phyloP scores from a whole-genome alignment of 2,113 vertebrate genomes.

The Dinomys branickii region DNA sequence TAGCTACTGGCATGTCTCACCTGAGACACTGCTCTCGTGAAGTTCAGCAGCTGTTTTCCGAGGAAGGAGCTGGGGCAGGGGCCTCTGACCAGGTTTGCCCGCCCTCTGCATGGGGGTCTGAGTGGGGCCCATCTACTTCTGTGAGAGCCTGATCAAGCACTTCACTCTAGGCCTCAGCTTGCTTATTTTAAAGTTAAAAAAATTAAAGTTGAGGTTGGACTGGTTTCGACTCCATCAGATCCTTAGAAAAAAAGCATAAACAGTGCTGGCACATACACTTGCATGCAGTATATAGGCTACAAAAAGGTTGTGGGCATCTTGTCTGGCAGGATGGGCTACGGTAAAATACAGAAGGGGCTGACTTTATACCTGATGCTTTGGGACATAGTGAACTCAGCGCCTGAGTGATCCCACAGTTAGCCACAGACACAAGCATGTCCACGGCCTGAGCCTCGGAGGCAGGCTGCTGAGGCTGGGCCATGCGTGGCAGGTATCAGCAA shows the following conservation, averaged over 20 bases:
- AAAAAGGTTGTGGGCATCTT: not conserved
- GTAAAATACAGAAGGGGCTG: not conserved
- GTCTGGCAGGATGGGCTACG: not conserved
- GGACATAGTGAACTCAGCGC: too few relatives aligned
- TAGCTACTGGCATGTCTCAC: not conserved
- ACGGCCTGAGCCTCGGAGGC: not conserved
- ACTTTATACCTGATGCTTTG: not conserved
- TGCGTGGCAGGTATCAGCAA: not conserved
- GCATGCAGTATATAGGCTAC: too few relatives aligned
- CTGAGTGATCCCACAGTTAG: not conserved
- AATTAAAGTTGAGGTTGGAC: not conserved
- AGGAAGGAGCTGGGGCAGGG: too few relatives aligned
- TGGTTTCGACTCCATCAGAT: accelerated
- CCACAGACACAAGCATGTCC: not conserved
- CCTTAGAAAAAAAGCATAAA: not conserved
- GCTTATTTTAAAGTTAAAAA: not conserved
- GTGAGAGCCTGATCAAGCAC: accelerated
- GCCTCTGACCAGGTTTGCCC: not conserved
- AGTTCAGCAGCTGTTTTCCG: not conserved
- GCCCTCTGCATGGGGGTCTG: too few relatives aligned
- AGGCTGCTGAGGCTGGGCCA: not conserved
- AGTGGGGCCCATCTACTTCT: not conserved
- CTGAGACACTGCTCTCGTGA: not conserved
- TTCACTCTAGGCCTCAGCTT: not conserved
- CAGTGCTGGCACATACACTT: accelerated